These are phyloP conservation scores for Drosophila lacicola DNA, from an alignment of 2,888 invertebrate species.

Conservation along the genomic window DNA sequence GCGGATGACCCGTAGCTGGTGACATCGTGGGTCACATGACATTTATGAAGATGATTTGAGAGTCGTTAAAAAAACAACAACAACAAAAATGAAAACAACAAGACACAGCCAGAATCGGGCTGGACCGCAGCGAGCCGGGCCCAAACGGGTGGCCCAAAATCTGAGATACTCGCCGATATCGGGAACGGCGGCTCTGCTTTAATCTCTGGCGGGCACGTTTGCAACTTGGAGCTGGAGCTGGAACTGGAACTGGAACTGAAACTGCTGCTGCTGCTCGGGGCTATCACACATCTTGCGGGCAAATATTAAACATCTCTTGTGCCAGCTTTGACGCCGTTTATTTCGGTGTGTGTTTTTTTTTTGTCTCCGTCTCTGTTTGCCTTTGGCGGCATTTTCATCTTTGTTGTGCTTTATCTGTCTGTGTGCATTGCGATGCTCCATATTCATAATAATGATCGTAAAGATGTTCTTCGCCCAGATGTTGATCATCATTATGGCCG, in stretches of 20 bases:
- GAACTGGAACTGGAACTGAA: too few species aligned
- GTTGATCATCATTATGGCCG: constrained; percentile 69
- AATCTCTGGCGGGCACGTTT: constrained; percentile 16
- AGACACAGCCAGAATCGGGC: constrained; percentile 30
- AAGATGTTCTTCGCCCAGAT: constrained; percentile 45
- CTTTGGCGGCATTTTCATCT: constrained; percentile 76
- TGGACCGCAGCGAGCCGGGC: neutral
- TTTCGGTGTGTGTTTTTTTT: neutral
- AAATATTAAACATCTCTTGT: constrained; percentile 72
- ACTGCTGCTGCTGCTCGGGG: constrained; percentile 17
- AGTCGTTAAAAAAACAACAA: constrained; percentile 31
- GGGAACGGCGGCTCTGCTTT: constrained; percentile 42
- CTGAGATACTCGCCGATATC: constrained; percentile 8
- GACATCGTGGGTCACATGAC: constrained; percentile 3
- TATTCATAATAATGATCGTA: constrained; percentile 54
- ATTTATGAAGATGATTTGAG: constrained; percentile 40
- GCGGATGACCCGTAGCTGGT: constrained; percentile 39
- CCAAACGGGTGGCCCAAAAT: constrained; percentile 54
- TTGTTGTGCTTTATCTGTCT: constrained; percentile 56
- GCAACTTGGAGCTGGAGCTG: constrained; percentile 10
- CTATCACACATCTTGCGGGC: constrained; percentile 71
- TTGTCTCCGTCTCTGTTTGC: constrained; percentile 40
- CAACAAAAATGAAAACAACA: constrained; percentile 1
- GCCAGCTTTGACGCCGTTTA: constrained; percentile 68
- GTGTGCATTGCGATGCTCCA: constrained; percentile 64